A percentile compares a stretch with the other conserved stretches of the same genome.
Evolutionary conservation across 2,113 vertebrate species (phyloP).

Genomic region (Entelurus aequoreus): DNA sequence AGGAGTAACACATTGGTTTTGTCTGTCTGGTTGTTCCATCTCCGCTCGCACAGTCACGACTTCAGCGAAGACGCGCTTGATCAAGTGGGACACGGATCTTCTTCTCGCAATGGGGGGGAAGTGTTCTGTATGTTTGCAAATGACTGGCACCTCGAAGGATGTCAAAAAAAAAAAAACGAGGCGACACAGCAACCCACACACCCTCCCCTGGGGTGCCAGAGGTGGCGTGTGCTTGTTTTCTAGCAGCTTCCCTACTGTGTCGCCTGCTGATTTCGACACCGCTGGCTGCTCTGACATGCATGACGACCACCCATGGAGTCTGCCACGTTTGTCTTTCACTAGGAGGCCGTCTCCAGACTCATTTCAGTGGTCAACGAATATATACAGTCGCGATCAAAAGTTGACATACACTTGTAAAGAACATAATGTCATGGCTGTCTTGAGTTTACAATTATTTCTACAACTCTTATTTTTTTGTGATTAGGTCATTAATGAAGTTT

Average conservation of each 20-base stretch:
- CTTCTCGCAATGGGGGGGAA: constrained; percentile 32
- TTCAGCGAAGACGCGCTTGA: constrained; percentile 28
- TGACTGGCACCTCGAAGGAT: constrained; percentile 40
- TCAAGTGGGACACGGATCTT: constrained; percentile 33
- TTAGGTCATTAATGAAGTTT: no score
- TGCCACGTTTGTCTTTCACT: constrained; percentile 17
- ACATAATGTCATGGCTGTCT: no score
- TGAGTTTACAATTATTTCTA: no score
- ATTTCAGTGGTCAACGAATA: constrained; percentile 46
- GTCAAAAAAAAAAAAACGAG: constrained; percentile 8
- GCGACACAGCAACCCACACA: constrained; percentile 3
- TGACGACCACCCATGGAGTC: constrained; percentile 59
- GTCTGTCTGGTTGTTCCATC: constrained; percentile 35
- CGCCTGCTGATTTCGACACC: constrained; percentile 61
- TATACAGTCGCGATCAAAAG: no score
- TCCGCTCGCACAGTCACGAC: constrained; percentile 11
- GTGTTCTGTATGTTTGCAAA: constrained; percentile 56
- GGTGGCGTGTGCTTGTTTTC: constrained; percentile 61
- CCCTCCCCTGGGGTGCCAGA: constrained; percentile 41
- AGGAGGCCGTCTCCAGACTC: constrained; percentile 53
- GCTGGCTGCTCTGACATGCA: constrained; percentile 40
- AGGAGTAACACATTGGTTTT: constrained; percentile 41
- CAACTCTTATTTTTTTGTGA: no score
- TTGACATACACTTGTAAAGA: no score
- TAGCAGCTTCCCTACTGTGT: constrained; percentile 46